Conservation (phyloP, 2,888 invertebrate species). For the Drosophila leonis region DNA sequence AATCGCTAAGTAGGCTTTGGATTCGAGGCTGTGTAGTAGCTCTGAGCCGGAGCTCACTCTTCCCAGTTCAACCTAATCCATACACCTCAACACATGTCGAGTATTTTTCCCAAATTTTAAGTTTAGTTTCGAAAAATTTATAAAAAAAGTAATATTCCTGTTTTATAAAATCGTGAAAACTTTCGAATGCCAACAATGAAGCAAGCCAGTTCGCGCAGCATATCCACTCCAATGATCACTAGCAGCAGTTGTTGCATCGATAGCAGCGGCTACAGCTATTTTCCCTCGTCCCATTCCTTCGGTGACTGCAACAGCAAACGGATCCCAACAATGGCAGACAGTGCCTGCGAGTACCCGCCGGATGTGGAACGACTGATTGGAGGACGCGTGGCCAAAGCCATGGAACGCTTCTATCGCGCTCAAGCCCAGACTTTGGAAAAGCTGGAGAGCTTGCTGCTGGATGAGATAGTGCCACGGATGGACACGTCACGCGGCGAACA, state of each 20-base stretch:
- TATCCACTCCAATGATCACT: background rate
- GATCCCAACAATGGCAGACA: fast-evolving
- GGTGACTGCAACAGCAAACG: background rate
- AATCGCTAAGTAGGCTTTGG: background rate
- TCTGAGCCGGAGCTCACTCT: background rate
- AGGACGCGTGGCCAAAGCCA: background rate
- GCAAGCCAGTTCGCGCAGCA: background rate
- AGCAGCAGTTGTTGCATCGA: no score
- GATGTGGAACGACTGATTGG: background rate
- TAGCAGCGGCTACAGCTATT: background rate
- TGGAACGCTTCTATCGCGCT: conserved; percentile 6
- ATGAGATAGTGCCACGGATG: conserved; percentile 4
- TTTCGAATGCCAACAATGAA: background rate
- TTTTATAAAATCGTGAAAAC: no score
- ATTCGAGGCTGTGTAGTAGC: background rate
- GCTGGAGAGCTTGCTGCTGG: conserved; percentile 3
- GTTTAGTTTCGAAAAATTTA: background rate
- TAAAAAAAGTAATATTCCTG: background rate
- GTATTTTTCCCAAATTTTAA: background rate
- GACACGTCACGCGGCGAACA: background rate
- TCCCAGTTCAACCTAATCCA: background rate
- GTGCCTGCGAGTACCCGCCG: background rate
- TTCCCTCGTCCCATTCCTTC: background rate
- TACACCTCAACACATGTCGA: background rate
- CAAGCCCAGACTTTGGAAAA: background rate